Evolutionary conservation across 2,113 vertebrate species (phyloP).

Genomic region (Phyllostomus discolor): DNA sequence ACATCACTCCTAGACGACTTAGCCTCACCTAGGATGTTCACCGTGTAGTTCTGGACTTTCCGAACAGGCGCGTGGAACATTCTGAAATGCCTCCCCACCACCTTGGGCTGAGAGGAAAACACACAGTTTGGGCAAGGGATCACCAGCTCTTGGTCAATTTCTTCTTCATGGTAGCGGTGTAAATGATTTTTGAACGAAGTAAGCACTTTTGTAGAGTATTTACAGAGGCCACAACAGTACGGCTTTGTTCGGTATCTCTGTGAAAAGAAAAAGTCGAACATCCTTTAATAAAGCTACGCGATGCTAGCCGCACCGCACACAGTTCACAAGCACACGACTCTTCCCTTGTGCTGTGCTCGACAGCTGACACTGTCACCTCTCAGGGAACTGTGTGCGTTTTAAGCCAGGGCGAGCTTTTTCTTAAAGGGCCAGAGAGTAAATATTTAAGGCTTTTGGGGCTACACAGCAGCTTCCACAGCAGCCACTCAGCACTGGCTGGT

Average conservation of each 20-base stretch:
- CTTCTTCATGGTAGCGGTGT: slow-evolving; percentile 86
- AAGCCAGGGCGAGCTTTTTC: background rate
- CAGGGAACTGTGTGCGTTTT: background rate
- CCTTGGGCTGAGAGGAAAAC: slow-evolving; percentile 83
- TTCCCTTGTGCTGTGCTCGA: background rate
- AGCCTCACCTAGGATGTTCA: slow-evolving; percentile 78
- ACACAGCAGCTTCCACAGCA: background rate
- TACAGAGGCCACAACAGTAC: slow-evolving; percentile 89
- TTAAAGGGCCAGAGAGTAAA: background rate
- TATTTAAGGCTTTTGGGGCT: background rate
- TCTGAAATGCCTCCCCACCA: slow-evolving; percentile 83
- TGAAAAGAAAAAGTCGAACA: slow-evolving; percentile 67
- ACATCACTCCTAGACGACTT: slow-evolving; percentile 76
- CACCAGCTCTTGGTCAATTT: slow-evolving; percentile 85
- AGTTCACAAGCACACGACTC: accelerated
- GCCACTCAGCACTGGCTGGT: background rate
- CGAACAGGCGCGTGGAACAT: slow-evolving; percentile 84
- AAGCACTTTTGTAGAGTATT: slow-evolving; percentile 86
- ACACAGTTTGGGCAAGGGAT: slow-evolving; percentile 86
- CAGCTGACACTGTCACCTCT: background rate
- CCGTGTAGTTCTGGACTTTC: slow-evolving; percentile 76
- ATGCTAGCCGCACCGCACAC: background rate
- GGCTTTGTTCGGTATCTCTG: slow-evolving; percentile 88
- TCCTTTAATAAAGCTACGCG: background rate
- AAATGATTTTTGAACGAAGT: slow-evolving; percentile 86